These are phyloP conservation scores for Penelope pileata DNA, from an alignment of 2,113 vertebrate genomes.

Conservation along the genomic window DNA sequence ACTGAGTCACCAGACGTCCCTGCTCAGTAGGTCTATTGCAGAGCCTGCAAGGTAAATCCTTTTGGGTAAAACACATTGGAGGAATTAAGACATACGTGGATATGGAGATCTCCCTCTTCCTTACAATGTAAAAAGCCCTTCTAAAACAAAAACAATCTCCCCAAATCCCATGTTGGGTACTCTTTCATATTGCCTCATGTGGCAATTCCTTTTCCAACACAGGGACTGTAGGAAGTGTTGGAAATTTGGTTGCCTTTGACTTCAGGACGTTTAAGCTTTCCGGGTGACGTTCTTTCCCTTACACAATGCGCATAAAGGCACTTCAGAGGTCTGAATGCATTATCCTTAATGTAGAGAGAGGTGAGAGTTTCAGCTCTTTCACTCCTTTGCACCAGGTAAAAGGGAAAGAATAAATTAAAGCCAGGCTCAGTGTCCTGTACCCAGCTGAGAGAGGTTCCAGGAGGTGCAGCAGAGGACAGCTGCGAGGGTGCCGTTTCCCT, in stretches of 20 bases:
- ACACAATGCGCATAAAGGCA: accelerated
- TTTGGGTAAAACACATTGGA: not conserved
- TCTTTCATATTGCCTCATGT: not conserved
- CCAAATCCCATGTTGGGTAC: not conserved
- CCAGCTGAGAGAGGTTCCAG: not conserved
- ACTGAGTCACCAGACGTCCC: not conserved
- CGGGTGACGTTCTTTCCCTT: not conserved
- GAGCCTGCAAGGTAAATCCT: not conserved
- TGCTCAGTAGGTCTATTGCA: not conserved
- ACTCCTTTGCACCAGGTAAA: not conserved
- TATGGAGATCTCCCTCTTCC: not conserved
- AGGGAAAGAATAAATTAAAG: not conserved
- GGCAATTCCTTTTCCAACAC: not conserved
- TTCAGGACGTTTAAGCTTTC: not conserved
- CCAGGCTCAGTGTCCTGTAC: not conserved
- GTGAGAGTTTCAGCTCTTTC: not conserved
- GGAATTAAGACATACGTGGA: not conserved
- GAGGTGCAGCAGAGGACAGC: not conserved
- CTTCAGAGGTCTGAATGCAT: not conserved
- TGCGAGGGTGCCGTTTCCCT: not conserved
- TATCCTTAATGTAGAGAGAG: not conserved
- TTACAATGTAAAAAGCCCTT: not conserved
- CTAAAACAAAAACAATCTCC: not conserved
- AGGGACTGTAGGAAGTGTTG: not conserved
- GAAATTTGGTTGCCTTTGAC: not conserved